Conservation (phyloP, 2,797 vertebrate genomes). For the Smutsia gigantea region DNA sequence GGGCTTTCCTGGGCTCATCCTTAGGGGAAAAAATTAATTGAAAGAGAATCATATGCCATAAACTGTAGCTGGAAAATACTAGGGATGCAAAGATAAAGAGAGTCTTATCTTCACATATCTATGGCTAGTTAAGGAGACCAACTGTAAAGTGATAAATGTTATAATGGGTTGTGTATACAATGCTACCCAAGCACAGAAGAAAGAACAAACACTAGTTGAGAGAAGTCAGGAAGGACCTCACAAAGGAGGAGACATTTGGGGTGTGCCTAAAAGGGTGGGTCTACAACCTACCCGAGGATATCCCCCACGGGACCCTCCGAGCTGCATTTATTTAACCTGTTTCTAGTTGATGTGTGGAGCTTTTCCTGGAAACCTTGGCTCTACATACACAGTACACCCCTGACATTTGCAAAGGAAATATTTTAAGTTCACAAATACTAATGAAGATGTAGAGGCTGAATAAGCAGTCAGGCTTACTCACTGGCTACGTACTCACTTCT, state of each 20-base stretch:
- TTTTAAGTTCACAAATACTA: constrained; percentile 15
- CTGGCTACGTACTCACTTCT: not conserved
- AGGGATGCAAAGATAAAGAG: not conserved
- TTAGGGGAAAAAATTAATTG: not conserved
- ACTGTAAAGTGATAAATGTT: not conserved
- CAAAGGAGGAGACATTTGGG: not conserved
- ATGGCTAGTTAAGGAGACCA: not conserved
- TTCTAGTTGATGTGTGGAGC: not conserved
- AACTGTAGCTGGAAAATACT: not conserved
- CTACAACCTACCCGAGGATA: not conserved
- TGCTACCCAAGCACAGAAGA: not conserved
- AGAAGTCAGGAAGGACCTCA: not conserved
- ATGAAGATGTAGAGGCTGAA: constrained; percentile 28
- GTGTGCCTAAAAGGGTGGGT: not conserved
- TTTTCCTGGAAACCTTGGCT: constrained; percentile 23
- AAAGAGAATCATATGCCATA: not conserved
- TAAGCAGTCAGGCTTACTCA: constrained; percentile 10
- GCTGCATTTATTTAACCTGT: constrained; percentile 31
- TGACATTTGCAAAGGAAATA: constrained; percentile 62
- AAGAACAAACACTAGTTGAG: not conserved
- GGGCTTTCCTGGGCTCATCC: not conserved
- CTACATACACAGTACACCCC: not conserved
- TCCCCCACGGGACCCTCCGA: not conserved
- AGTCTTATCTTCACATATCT: not conserved
- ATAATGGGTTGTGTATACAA: not conserved